Percentiles rank a stretch among this genome's conserved stretches.
Evolutionary conservation across 2,888 invertebrate genomes (phyloP).

Genomic region (Acleris sparsana): DNA sequence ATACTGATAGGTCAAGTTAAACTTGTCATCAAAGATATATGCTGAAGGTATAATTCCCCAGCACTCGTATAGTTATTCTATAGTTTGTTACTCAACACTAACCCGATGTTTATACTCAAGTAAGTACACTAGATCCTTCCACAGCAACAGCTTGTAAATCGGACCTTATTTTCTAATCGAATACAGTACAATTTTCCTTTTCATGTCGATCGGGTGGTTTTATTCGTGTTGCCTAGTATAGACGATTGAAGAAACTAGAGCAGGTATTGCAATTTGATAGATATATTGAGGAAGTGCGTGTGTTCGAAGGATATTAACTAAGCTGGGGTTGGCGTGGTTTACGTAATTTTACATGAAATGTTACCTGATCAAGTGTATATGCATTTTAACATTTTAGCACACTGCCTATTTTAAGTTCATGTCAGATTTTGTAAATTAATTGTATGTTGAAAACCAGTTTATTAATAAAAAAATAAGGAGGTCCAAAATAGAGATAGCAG

Average conservation of each 20-base stretch:
- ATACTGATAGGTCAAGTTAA: too few relatives aligned
- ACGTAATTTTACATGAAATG: conserved; percentile 2
- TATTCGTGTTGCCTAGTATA: conserved; percentile 9
- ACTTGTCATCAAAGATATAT: too few relatives aligned
- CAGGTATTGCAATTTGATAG: conserved; percentile 44
- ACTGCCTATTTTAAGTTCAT: too few relatives aligned
- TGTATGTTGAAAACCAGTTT: too few relatives aligned
- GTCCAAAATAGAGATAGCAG: too few relatives aligned
- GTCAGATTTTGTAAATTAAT: too few relatives aligned
- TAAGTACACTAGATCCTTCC: not conserved
- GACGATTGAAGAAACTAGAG: conserved; percentile 23
- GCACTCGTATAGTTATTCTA: not conserved
- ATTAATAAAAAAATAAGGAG: too few relatives aligned
- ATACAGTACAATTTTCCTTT: not conserved
- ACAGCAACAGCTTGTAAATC: not conserved
- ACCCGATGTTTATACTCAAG: not conserved
- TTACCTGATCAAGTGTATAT: not conserved
- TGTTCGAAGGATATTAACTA: conserved; percentile 37
- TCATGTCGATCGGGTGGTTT: conserved; percentile 1
- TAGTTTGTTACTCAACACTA: not conserved
- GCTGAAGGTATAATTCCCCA: too few relatives aligned
- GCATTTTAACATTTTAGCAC: not conserved
- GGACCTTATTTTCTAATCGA: not conserved
- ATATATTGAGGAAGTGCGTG: conserved; percentile 56
- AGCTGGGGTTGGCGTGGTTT: conserved; percentile 37